Conservation (phyloP, 2,888 invertebrate genomes). For the Morpho deidamia region DNA sequence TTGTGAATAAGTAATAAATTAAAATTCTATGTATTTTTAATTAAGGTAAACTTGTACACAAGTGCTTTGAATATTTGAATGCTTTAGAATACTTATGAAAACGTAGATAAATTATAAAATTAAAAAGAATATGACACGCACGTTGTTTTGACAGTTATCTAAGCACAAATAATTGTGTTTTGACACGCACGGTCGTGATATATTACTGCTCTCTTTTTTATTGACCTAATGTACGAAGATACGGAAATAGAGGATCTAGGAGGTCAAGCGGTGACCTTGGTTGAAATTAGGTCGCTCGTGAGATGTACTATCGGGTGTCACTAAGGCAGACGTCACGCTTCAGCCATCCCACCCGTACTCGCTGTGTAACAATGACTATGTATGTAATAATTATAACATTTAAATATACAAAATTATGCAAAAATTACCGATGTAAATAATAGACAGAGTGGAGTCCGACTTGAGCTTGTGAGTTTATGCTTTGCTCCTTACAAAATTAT, state of each 20-base stretch:
- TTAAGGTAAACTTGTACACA: no score
- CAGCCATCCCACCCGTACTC: slow-evolving; percentile 40
- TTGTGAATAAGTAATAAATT: no score
- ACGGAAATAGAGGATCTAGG: slow-evolving; percentile 53
- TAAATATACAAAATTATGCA: no score
- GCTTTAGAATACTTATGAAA: no score
- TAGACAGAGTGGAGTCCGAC: no score
- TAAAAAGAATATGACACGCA: slow-evolving; percentile 11
- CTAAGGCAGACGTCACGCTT: slow-evolving; percentile 75
- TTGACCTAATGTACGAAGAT: slow-evolving; percentile 20
- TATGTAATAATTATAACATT: neutral
- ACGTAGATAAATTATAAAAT: no score
- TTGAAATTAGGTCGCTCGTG: slow-evolving; percentile 72
- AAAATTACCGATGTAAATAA: no score
- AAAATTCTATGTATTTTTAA: no score
- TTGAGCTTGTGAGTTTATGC: no score
- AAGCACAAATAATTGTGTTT: slow-evolving; percentile 5
- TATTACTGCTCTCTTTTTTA: slow-evolving; percentile 9
- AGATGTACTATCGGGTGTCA: slow-evolving; percentile 70
- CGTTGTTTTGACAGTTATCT: slow-evolving; percentile 15
- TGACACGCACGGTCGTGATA: slow-evolving; percentile 6
- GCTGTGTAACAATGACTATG: neutral
- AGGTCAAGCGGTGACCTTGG: slow-evolving; percentile 74
- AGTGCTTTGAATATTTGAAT: no score
- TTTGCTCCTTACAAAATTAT: no score